Evolutionary conservation across 2,888 invertebrate genomes (phyloP), one percentile per base, ranked within the genome.

Genomic region (Lordiphosa andalusiaca): DNA sequence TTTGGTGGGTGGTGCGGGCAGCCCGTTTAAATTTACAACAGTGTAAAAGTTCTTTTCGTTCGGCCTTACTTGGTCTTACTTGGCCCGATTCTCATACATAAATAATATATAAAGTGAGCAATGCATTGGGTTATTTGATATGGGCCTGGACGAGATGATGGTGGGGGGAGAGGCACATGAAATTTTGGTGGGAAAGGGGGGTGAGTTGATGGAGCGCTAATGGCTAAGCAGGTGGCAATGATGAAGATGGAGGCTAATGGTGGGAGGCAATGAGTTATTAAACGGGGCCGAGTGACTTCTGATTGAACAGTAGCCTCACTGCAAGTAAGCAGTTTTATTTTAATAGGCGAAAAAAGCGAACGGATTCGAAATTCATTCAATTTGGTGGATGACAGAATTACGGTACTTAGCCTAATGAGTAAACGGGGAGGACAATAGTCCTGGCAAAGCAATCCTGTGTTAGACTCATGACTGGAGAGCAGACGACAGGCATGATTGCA

Each of bases 41-140:
- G 46, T 49, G 42, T 47, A 40, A 55, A 50, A 52, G 40, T 46
- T 35, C 12, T 7, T 35, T 37, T 16, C 16, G 33, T 46, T 46
- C 46, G 33, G 33, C 33, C 46, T 46, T 19, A 33, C 16, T 44
- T 44, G 44, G 44, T 44, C 16, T 44, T 44, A 10, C 30, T 44
- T 49, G 49, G 38, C 23, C 37, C 38, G 49, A 19, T 40, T 47
- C 63, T 58, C 65, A 66, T 65, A 53, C 66, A 65, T 65, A 65
- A 65, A 66, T 57, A 65, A 65, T 58, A 65, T 36, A 51, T 57
- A 48, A 65, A 66, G 58, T 66, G 66, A 66, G 66, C 65, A 66
- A 58, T 51, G 66, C 57, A 66, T 66, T 56, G 50, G 65, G 56
- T 55, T 51, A 63, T 47, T 49, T 55, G 55, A 64, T 54, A 62